These are phyloP conservation scores for Crotalus viridis DNA, from an alignment of 2,113 vertebrate genomes.

Conservation along the genomic window DNA sequence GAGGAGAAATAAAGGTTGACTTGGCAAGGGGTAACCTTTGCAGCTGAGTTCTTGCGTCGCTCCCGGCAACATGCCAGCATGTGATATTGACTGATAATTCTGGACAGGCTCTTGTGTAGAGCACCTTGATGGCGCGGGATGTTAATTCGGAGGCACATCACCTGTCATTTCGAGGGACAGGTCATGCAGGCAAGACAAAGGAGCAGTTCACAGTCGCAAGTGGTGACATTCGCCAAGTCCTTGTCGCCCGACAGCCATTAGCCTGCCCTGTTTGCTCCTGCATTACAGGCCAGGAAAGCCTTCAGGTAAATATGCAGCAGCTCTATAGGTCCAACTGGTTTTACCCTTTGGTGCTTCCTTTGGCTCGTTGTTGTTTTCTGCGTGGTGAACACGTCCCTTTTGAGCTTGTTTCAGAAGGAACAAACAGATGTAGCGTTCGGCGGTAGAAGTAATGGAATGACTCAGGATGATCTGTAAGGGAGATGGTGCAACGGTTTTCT, in stretches of 20 bases:
- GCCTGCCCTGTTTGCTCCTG: conserved; percentile 63
- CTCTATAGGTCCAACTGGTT: conserved; percentile 61
- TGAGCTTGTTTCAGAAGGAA: conserved; percentile 68
- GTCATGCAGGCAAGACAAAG: conserved; percentile 68
- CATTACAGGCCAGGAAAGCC: conserved; percentile 60
- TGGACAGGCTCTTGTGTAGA: conserved; percentile 31
- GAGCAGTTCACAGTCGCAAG: conserved; percentile 51
- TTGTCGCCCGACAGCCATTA: conserved; percentile 69
- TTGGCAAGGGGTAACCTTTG: conserved; percentile 14
- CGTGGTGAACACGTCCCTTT: conserved; percentile 56
- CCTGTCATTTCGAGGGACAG: conserved; percentile 67
- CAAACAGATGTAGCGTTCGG: conserved; percentile 75
- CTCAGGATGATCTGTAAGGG: conserved; percentile 71
- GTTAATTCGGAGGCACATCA: conserved; percentile 59
- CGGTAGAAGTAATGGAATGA: conserved; percentile 74
- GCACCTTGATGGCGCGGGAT: conserved; percentile 61
- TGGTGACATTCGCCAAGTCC: conserved; percentile 70
- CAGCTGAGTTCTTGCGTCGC: not conserved
- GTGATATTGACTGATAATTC: conserved; percentile 37
- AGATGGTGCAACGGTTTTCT: conserved; percentile 74
- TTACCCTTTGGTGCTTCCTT: conserved; percentile 54
- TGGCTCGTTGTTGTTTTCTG: conserved; percentile 52
- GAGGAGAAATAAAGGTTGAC: not conserved
- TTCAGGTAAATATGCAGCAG: conserved; percentile 38
- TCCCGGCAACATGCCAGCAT: not conserved